A percentile compares a stretch with the other conserved stretches of the same genome.
Conservation (phyloP, 2,113 vertebrate genomes). For the Pithys albifrons region DNA sequence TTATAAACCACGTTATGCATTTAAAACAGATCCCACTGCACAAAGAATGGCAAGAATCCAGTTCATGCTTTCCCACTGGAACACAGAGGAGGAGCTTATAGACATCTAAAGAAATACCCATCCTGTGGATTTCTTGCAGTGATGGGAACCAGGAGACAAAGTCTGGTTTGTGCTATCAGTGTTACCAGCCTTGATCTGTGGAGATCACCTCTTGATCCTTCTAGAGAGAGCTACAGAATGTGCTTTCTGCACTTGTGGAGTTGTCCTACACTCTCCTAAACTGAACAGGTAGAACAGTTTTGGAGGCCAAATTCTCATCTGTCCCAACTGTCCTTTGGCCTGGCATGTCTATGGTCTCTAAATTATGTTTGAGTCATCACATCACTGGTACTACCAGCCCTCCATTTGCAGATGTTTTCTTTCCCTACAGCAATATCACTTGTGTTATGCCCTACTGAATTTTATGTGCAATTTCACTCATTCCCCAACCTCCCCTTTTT, state of each 20-base stretch:
- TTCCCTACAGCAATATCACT: neutral
- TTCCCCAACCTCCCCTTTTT: neutral
- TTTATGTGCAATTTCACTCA: neutral
- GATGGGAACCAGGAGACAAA: neutral
- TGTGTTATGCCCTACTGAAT: neutral
- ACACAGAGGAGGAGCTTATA: neutral
- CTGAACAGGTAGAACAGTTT: neutral
- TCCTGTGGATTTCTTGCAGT: neutral
- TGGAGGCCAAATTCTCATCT: neutral
- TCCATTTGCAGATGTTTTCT: neutral
- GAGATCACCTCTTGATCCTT: neutral
- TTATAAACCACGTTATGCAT: neutral
- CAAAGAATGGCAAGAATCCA: neutral
- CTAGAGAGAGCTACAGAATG: fast-evolving
- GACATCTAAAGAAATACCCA: neutral
- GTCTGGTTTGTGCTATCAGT: fast-evolving
- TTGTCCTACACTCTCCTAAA: neutral
- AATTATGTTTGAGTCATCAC: slow-evolving; percentile 45
- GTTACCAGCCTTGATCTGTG: neutral
- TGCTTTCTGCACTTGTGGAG: neutral
- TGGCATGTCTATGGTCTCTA: neutral
- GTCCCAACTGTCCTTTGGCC: neutral
- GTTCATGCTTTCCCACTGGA: neutral
- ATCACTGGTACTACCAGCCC: neutral
- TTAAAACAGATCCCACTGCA: neutral